Conservation (phyloP, 2,113 vertebrate species). For the Speoplatyrhinus poulsoni region DNA sequence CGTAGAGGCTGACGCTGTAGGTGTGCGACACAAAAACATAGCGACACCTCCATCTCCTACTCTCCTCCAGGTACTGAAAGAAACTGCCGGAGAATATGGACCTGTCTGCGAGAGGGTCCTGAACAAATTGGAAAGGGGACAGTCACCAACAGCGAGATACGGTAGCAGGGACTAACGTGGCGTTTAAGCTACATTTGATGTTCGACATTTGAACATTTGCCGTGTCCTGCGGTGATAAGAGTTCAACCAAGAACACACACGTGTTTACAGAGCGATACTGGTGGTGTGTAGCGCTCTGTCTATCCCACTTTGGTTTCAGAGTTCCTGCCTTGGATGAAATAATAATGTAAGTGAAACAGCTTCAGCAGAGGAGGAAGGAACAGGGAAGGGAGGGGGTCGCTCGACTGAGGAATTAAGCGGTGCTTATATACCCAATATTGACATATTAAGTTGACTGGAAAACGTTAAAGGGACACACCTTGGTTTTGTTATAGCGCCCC, state of each 20-base stretch:
- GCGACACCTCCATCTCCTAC: slow-evolving; percentile 91
- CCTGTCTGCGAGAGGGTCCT: slow-evolving; percentile 86
- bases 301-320: slow-evolving; percentile 38
- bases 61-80: slow-evolving; percentile 93
- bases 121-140: not conserved
- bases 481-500: too few species aligned
- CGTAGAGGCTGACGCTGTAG: slow-evolving; percentile 84
- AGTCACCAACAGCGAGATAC: not conserved
- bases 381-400: not conserved
- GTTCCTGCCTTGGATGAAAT: slow-evolving; percentile 45
- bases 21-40: slow-evolving; percentile 87
- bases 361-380: slow-evolving; percentile 17
- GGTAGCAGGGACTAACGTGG: not conserved
- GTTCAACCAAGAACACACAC: not conserved
- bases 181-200: not conserved
- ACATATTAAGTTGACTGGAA: too few species aligned
- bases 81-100: slow-evolving; percentile 91
- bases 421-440: too few species aligned
- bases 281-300: not conserved
- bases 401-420: too few species aligned
- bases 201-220: too few species aligned
- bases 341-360: slow-evolving; percentile 20
- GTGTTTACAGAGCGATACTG: slow-evolving; percentile 36
- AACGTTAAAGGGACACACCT: too few species aligned
- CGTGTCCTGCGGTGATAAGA: not conserved